phyloP scores from a whole-genome alignment of 1,140 invertebrate species.

The Solenopsis fugax region DNA sequence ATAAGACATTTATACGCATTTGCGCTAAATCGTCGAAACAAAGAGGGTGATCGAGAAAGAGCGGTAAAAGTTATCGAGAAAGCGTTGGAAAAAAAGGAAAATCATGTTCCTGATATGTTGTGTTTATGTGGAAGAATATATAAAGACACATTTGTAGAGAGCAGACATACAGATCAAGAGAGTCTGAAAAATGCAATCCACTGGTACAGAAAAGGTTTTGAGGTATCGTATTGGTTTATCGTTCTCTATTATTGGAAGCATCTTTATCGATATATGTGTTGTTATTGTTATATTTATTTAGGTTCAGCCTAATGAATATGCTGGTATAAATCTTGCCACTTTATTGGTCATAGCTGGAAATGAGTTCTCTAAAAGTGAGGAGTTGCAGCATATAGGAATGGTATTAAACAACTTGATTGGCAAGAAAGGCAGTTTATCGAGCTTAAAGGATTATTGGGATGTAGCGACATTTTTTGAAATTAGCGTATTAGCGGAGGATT shows the following conservation, averaged over 20 bases:
- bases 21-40: constrained; percentile 98
- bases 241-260: background rate
- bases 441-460: constrained; percentile 99
- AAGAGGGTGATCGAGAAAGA: constrained; percentile 97
- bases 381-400: constrained; percentile 97
- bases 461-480: constrained; percentile 99
- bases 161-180: constrained; percentile 95
- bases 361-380: constrained; percentile 96
- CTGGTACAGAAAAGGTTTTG: constrained; percentile 99
- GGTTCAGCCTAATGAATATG: constrained; percentile 99
- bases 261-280: background rate
- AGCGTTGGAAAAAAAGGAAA: constrained; percentile 96
- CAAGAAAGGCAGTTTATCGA: constrained; percentile 97
- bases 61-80: constrained; percentile 96
- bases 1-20: constrained; percentile 98
- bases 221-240: constrained; percentile 80
- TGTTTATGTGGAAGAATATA: constrained; percentile 99
- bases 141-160: constrained; percentile 99
- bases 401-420: constrained; percentile 99
- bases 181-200: constrained; percentile 97
- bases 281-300: constrained; percentile 76
- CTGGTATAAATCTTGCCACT: constrained; percentile 99
- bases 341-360: constrained; percentile 99
- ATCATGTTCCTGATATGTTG: constrained; percentile 98
- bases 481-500: constrained; percentile 98